Evolutionary conservation across 2,888 invertebrate genomes (phyloP), one percentile per base, ranked within the genome.

Genomic region (Ligdia adustata): DNA sequence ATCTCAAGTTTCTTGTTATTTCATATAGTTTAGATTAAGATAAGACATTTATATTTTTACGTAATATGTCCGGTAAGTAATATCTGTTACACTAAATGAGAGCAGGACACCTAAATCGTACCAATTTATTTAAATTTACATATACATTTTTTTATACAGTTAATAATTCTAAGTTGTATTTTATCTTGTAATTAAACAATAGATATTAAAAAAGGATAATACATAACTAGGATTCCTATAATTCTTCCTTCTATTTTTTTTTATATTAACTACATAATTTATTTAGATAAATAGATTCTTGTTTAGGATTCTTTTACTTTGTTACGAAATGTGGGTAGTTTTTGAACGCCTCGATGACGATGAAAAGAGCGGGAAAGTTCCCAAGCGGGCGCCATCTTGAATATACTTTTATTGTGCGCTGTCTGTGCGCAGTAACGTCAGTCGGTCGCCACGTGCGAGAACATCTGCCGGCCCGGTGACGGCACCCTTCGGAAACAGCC

Each of bases 351-450:
- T 60, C 62, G 62, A 22, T 57, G 57, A 59, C 57, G 68, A 40
- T 64, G 62, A 79, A 83, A 83, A 83, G 79, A 79, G 84, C 86
- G 84, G 85, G 85, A 84, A 85, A 79, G 78, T 75, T 78, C 75
- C 79, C 77, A 66, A 64, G 52, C 32, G 41, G 66, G 60, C 69
- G 82, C 84, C 86, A 84, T 86, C 60, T 85, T 87, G 73, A 69
- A 71, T 74, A 70, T 76, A 76, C 84, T 79, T 81, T 79, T 78
- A 82, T 88, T 88, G 84, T 88, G 76, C 79, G 78, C 75, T 71
- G 31, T 31, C 87, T 88, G 84, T 88, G 76, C 79, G 78, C 75
- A 72, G 31, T 31, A 59, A 59, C 67, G 69, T 49, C 63, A 49
- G 62, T 54, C 56, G 42, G 58, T 18, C 22, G 79, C 75, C 80